Conservation (phyloP, 2,113 vertebrate genomes). For the Seriola quinqueradiata region DNA sequence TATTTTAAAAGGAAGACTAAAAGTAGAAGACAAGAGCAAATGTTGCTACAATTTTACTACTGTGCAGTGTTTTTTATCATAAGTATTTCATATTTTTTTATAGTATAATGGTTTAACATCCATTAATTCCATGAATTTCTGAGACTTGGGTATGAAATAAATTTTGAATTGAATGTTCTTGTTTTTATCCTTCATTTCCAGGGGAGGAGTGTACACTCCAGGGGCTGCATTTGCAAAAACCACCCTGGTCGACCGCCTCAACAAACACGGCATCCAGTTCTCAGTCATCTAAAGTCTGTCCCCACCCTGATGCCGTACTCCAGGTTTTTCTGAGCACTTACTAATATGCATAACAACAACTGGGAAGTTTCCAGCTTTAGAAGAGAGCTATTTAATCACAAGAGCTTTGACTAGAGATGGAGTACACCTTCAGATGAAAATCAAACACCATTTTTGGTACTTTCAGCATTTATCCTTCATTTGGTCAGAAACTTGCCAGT, state of each 20-base stretch:
- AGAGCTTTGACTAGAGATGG: neutral
- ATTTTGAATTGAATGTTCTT: neutral
- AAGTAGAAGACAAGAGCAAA: neutral
- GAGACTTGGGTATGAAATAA: neutral
- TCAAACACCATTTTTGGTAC: neutral
- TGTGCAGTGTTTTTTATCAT: neutral
- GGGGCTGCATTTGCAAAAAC: conserved; percentile 93
- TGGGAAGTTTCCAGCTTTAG: conserved; percentile 21
- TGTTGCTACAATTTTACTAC: neutral
- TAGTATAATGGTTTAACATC: neutral
- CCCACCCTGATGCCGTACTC: conserved; percentile 1
- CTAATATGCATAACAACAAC: conserved; percentile 34
- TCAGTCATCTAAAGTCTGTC: conserved; percentile 82
- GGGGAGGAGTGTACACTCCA: conserved; percentile 95
- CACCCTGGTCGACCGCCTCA: conserved; percentile 92
- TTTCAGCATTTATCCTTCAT: conserved; percentile 10
- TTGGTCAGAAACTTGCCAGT: conserved; percentile 29
- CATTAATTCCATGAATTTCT: neutral
- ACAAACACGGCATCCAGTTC: conserved; percentile 91
- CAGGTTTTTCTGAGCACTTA: conserved; percentile 60
- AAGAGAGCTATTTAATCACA: neutral
- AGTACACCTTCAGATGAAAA: neutral
- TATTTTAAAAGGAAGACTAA: neutral
- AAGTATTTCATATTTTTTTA: neutral
- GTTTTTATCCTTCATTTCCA: conserved; percentile 65